Evolutionary conservation across 2,797 vertebrate species (phyloP).

Genomic region (Chelidonichthys spinosus): DNA sequence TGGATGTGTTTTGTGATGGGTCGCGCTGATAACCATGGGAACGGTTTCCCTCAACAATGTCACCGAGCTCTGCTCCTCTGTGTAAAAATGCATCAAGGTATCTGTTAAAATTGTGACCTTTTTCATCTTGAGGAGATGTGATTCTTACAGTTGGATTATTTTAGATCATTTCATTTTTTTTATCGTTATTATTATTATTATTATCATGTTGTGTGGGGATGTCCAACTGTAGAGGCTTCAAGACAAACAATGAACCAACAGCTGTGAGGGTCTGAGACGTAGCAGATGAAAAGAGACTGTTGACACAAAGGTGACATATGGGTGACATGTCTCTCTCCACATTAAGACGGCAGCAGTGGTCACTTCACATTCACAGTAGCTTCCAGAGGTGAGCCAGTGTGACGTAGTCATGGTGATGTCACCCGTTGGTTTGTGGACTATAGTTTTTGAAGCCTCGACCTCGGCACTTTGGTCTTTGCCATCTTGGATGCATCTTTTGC

Average conservation of each 20-base stretch:
- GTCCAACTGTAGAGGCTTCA: background rate
- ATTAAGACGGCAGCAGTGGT: too few species aligned
- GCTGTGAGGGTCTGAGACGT: background rate
- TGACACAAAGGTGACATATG: too few species aligned
- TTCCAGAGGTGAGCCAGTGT: too few species aligned
- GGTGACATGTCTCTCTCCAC: too few species aligned
- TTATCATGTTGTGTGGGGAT: background rate
- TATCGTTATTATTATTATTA: background rate
- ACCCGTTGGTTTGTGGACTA: too few species aligned
- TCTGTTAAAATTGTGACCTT: background rate
- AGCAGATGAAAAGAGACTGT: background rate
- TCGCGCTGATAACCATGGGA: conserved; percentile 54
- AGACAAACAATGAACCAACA: background rate
- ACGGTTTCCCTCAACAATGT: conserved; percentile 35
- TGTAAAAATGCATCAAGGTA: background rate
- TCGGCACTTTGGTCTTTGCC: too few species aligned
- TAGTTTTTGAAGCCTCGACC: too few species aligned
- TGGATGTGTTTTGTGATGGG: conserved; percentile 51
- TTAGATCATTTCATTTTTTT: background rate
- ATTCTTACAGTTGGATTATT: accelerated
- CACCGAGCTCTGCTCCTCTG: background rate
- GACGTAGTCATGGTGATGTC: too few species aligned
- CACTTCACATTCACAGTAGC: too few species aligned
- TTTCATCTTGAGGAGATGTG: background rate
- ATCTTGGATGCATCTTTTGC: too few species aligned